Evolutionary conservation across 2,113 vertebrate genomes (phyloP), one percentile per base, ranked within the genome.

Genomic region (Nothocercus julius): DNA sequence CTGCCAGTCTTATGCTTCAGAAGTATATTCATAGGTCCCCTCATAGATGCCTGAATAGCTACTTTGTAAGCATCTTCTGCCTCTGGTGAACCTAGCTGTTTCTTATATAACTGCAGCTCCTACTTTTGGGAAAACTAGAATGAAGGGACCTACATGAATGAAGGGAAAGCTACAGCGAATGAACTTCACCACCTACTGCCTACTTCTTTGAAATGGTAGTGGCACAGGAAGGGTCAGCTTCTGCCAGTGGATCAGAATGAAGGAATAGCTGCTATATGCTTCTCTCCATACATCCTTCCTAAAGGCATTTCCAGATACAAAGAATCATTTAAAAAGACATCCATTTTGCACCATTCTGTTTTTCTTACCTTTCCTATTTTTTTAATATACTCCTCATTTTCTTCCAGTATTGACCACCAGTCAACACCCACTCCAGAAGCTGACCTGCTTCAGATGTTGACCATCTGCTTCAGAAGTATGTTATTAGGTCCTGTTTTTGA

Each of bases 151-250:
- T 42, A 42, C 42, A 42, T 42, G 42, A 42, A 42, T 42, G 42
- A 42, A 44, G 42, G 42, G 42, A 44, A 44, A 44, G 15, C 42
- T 54, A 54, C n/a, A 24, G 18, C 32, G 18, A 85, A 79, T 24
- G 7, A 85, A 36, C 3, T 4, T 1, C 0, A 1, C 3, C 2
- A 2, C 7, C 54, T 88, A 72, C 73, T 66, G 3, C 11, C 27
- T 15, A 63, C 79, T 89, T 36, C 11, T 80, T 83, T 88, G 25
- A 77, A 89, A 77, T 28, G 2, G 3, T 56, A 42, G 30, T 68
- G 36, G 19, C 49, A 54, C 16, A 59, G 25, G 8, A 74, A 5
- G 7, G 22, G 11, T 51, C 4, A 54, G 7, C 9, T 93, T 90
- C 58, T 40, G 53, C 22, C 34, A 34, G 16, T 58, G 40, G 20